Evolutionary conservation across 2,888 invertebrate genomes (phyloP), one percentile per base, ranked within the genome.

Genomic region (Drosophila seclusa): DNA sequence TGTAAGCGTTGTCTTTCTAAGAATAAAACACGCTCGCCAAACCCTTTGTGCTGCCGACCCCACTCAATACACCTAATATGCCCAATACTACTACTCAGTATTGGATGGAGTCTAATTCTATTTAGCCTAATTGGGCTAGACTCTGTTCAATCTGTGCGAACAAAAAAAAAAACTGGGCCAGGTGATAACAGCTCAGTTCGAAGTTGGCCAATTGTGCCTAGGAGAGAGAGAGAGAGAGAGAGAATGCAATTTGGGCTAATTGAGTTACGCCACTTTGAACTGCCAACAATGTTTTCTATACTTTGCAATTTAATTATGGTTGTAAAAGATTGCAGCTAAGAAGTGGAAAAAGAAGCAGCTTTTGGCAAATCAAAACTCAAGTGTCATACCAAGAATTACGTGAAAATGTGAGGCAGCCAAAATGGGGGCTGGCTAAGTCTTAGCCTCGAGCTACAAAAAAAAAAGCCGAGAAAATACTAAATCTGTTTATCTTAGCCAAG

Each of bases 1-100:
- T 87, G 87, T 90, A 86, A 88, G 31, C 80, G 82, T 77, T 90
- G 84, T 80, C 76, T 90, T 87, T 87, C 90, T 83, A 32, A 82
- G 87, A 90, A 87, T 74, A 78, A 75, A 86, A 87, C 87, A 90
- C 67, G 80, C 55, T 32, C 72, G 62, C 52, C 62, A 42, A 64
- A 42, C 45, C 66, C 79, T 86, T 88, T 85, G 67, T 69, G 54
- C 36, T 76, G 87, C 89, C 83, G 83, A 81, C 80, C 62, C 49
- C 24, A 45, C 24, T 16, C 16, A 4, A 16, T 45, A 24, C 4
- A 45, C 24, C 24, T 8, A 45, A 45, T 45, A 45, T 24, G 38
- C 48, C 42, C 59, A 42, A 57, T 57, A 57, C 21, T 32, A 21
- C 63, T 21, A 16, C 48, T 24, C 54, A 58, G 7, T 36, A 13